These are phyloP conservation scores for Pyrocephalus nanus DNA, from an alignment of 2,797 vertebrate species.

Conservation along the genomic window DNA sequence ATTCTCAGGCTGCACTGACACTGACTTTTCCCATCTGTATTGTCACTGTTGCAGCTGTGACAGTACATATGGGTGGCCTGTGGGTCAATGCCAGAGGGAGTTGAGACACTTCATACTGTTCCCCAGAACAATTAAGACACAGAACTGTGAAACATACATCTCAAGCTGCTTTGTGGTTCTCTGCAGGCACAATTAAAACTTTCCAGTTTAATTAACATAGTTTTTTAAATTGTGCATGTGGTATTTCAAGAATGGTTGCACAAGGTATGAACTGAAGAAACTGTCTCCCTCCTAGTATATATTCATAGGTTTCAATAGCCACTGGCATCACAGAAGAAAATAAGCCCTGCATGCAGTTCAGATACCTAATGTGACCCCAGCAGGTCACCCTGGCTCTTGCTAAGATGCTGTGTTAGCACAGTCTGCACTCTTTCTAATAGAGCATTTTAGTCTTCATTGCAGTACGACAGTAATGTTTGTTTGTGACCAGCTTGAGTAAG, in stretches of 20 bases:
- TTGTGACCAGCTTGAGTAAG: background rate
- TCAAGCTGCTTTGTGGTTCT: background rate
- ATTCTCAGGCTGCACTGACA: rapidly evolving
- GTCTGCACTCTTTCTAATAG: background rate
- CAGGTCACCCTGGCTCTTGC: background rate
- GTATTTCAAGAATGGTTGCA: background rate
- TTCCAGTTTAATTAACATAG: background rate
- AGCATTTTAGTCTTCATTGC: background rate
- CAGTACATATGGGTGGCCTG: background rate
- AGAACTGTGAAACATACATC: background rate
- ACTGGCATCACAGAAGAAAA: background rate
- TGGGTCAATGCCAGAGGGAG: background rate
- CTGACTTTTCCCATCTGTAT: background rate
- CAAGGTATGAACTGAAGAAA: background rate
- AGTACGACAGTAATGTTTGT: background rate
- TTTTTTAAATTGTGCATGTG: background rate
- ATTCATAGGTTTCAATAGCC: background rate
- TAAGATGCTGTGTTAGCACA: background rate
- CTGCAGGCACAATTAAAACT: background rate
- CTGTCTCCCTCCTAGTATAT: background rate
- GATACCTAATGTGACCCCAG: rapidly evolving
- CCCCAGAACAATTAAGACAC: background rate
- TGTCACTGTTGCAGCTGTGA: background rate
- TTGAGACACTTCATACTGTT: background rate
- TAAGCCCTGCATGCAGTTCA: background rate